Base-by-base conservation (phyloP, 2,113 vertebrate genomes). In the Castor canadensis region DNA sequence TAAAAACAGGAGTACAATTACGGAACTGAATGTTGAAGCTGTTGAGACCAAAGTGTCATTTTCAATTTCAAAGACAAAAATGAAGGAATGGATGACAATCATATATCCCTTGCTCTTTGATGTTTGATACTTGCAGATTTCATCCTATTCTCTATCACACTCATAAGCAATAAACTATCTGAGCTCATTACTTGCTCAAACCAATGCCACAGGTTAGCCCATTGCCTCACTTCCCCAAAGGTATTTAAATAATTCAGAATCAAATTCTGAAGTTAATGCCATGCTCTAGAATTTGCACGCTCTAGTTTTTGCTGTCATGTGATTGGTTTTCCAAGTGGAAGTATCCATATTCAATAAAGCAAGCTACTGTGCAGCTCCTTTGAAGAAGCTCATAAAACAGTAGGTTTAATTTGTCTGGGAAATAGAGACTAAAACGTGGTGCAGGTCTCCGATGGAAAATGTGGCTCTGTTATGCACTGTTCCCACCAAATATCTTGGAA, bases 401-500 rank as follows among this genome's bases (percentile, higher is more conserved):
- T 87, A 81, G 81, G 96, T 97, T 98, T 98, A 98, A 98, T 98
- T 98, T 98, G 97, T 98, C 98, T 98, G 97, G 97, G 98, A 97
- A 98, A 97, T 98, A 97, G 98, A 98, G 97, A 97, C 95, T 96
- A 92, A 89, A 96, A 93, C 54, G 54, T 3, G 32, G 94, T 60
- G 5, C 94, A 97, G 98, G 98, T 98, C 97, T 97, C 96, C 90
- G 66, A 96, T 98, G 98, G 98, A 98, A 99, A 98, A 98, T 98
- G 97, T 97, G 97, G 89, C 96, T 97, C 89, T 93, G 89, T 97
- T 97, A 97, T 97, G 97, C 96, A 96, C 96, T 84, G 94, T 98
- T 98, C 98, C 97, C 97, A 98, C 71, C 82, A 96, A 98, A 98
- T 92, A 98, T 97, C 98, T 98, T 98, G 98, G 98, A 99, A 98